Conservation (phyloP, 2,888 invertebrate genomes). For the Mechanitis messenoides region DNA sequence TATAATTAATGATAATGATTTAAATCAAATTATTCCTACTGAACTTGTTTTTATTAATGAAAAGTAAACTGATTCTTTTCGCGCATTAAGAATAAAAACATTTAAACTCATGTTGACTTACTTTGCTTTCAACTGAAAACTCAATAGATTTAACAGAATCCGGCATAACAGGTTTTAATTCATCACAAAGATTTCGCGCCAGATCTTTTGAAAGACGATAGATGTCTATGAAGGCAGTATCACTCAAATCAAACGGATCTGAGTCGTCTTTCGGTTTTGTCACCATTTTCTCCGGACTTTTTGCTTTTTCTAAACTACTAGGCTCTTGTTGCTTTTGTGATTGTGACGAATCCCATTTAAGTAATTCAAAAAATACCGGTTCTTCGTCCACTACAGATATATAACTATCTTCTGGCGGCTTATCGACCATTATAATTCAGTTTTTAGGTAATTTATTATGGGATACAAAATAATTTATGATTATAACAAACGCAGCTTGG, state of each 20-base stretch:
- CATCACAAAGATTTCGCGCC: constrained; percentile 57
- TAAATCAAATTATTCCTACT: too few species aligned
- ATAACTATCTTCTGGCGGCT: constrained; percentile 66
- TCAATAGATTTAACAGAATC: constrained; percentile 63
- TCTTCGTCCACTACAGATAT: constrained; percentile 70
- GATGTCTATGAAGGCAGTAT: constrained; percentile 56
- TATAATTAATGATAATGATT: too few species aligned
- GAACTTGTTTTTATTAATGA: neutral
- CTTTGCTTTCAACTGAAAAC: constrained; percentile 66
- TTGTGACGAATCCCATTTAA: constrained; percentile 68
- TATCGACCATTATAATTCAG: constrained; percentile 59
- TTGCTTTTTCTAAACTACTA: constrained; percentile 54
- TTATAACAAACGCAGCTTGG: constrained; percentile 38
- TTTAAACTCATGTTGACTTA: constrained; percentile 32
- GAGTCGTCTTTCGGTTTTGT: constrained; percentile 49
- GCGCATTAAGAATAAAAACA: neutral
- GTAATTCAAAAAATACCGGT: constrained; percentile 64
- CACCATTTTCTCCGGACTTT: constrained; percentile 58
- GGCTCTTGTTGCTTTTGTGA: constrained; percentile 41
- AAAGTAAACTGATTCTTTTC: neutral
- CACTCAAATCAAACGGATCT: constrained; percentile 62
- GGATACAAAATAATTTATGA: constrained; percentile 35
- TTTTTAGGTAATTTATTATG: constrained; percentile 42
- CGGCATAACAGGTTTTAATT: constrained; percentile 64
- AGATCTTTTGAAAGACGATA: constrained; percentile 62